Evolutionary conservation across 2,888 invertebrate species (phyloP).

Genomic region (Hofmannophila pseudospretella): DNA sequence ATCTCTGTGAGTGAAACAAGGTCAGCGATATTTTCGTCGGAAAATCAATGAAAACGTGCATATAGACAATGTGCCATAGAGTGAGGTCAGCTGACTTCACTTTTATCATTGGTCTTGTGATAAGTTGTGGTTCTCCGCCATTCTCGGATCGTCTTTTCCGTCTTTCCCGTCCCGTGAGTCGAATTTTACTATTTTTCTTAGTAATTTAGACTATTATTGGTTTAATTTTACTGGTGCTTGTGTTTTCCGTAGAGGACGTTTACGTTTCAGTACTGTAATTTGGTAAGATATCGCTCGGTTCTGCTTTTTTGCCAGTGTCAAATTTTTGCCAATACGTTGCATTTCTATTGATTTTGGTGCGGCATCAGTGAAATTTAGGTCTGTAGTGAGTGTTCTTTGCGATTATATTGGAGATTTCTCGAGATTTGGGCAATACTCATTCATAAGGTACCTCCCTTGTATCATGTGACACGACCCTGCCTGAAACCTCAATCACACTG

Average conservation of each 20-base stretch:
- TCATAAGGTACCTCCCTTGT: constrained; percentile 23
- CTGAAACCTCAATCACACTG: too few species aligned
- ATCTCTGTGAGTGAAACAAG: neutral
- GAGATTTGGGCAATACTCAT: neutral
- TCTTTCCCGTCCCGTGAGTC: constrained; percentile 73
- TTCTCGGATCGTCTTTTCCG: constrained; percentile 73
- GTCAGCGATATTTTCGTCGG: constrained; percentile 8
- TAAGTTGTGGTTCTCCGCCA: constrained; percentile 75
- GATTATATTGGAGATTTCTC: neutral
- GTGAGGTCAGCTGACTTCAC: constrained; percentile 73
- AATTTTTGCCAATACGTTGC: constrained; percentile 27
- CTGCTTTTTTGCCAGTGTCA: constrained; percentile 30
- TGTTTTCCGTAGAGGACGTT: constrained; percentile 39
- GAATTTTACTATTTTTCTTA: constrained; percentile 39
- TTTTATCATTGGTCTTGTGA: constrained; percentile 78
- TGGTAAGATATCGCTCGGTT: constrained; percentile 47
- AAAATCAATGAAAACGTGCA: constrained; percentile 48
- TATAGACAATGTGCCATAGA: constrained; percentile 61
- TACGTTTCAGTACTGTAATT: constrained; percentile 23
- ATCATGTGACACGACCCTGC: constrained; percentile 45
- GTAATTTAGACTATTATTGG: constrained; percentile 26
- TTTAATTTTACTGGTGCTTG: constrained; percentile 41
- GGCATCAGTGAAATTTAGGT: too few species aligned
- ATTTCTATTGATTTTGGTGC: neutral
- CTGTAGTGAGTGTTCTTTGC: neutral